Evolutionary conservation across 2,113 vertebrate genomes (phyloP).

Genomic region (Seriola dumerili): DNA sequence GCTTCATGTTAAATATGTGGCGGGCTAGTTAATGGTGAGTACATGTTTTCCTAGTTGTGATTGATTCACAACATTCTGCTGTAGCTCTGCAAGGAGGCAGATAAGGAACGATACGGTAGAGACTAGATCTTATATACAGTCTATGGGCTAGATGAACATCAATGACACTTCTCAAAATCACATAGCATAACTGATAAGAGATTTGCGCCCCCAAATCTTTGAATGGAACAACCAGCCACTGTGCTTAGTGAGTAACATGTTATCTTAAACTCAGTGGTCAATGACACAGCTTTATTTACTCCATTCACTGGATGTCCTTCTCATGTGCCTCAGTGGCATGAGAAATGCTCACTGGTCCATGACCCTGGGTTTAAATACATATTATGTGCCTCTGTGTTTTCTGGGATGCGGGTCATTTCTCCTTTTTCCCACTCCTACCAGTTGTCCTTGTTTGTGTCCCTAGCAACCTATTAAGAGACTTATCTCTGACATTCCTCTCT

Average conservation of each 20-base stretch:
- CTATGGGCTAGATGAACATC: background rate
- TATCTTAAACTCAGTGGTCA: conserved; percentile 64
- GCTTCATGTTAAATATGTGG: background rate
- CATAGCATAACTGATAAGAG: too few relatives aligned
- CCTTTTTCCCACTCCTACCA: conserved; percentile 21
- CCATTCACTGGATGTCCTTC: conserved; percentile 65
- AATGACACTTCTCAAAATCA: background rate
- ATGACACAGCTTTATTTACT: conserved; percentile 66
- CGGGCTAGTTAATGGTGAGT: too few relatives aligned
- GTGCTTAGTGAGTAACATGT: conserved; percentile 46
- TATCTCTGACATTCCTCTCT: conserved; percentile 9
- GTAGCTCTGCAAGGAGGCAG: background rate
- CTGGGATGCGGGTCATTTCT: conserved; percentile 18
- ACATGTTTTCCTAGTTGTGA: background rate
- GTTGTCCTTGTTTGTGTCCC: conserved; percentile 25
- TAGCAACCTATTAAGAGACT: conserved; percentile 5
- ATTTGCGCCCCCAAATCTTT: too few relatives aligned
- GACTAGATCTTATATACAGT: background rate
- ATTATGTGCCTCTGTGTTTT: conserved; percentile 52
- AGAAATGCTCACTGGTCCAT: conserved; percentile 66
- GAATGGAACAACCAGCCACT: conserved; percentile 2
- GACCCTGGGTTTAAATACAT: conserved; percentile 72
- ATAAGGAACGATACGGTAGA: background rate
- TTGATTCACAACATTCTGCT: background rate
- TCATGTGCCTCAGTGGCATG: conserved; percentile 56